Evolutionary conservation across 1,140 invertebrate genomes (phyloP).

Genomic region (Drosophila willistoni): DNA sequence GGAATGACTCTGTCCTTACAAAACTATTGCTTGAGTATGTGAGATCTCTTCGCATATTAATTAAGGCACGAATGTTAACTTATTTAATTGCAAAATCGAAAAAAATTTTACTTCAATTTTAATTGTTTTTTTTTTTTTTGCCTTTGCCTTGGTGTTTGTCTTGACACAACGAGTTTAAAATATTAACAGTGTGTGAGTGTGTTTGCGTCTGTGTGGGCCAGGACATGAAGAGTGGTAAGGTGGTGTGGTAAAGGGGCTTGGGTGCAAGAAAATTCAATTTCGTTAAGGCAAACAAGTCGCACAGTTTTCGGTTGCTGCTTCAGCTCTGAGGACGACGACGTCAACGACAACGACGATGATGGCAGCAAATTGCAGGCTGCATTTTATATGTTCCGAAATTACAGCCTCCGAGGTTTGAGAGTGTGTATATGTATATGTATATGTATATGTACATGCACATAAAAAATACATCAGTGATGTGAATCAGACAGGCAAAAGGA

Average conservation of each 20-base stretch:
- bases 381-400: conserved; percentile 76
- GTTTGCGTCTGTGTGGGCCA: conserved; percentile 24
- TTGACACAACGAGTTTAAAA: conserved; percentile 74
- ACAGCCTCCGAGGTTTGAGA: conserved; percentile 48
- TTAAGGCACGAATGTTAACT: conserved; percentile 72
- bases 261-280: conserved; percentile 75
- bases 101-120: conserved; percentile 61
- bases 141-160: conserved; percentile 60
- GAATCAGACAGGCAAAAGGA: conserved; percentile 17
- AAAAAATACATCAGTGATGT: conserved; percentile 57
- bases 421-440: conserved; percentile 3
- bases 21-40: not conserved
- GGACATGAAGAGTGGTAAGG: conserved; percentile 44
- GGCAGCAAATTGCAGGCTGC: conserved; percentile 73
- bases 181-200: conserved; percentile 54
- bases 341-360: conserved; percentile 19
- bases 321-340: conserved; percentile 35
- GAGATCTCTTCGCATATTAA: conserved; percentile 60
- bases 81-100: conserved; percentile 79
- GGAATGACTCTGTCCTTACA: too few species aligned
- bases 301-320: conserved; percentile 65
- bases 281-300: conserved; percentile 72
- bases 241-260: too few species aligned
- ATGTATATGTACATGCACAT: conserved; percentile 43
- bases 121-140: conserved; percentile 15